A percentile compares a stretch with the other conserved stretches of the same genome.
Evolutionary conservation across 2,888 invertebrate species (phyloP).

Genomic region (Petrolisthes manimaculis): DNA sequence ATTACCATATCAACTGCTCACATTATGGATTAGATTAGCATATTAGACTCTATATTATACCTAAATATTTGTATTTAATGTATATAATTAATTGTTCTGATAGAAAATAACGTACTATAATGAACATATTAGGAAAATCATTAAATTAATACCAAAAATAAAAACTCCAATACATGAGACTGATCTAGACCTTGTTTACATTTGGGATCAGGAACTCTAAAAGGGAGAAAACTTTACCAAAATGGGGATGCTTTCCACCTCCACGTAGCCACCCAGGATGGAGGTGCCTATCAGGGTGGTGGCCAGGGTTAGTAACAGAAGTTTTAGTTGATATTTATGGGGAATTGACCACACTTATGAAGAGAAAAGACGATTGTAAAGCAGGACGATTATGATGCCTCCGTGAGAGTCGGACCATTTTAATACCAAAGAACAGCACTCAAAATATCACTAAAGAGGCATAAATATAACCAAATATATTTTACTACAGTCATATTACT

Average conservation of each 20-base stretch:
- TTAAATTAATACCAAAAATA: background rate
- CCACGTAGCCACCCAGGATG: background rate
- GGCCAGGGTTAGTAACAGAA: conserved; percentile 28
- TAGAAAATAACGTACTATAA: background rate
- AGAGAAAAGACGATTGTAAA: background rate
- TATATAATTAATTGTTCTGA: too few species aligned
- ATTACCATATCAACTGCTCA: too few species aligned
- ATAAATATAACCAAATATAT: too few species aligned
- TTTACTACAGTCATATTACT: too few species aligned
- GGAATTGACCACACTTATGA: background rate
- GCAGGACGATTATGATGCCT: too few species aligned
- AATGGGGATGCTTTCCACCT: background rate
- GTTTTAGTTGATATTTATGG: too few species aligned
- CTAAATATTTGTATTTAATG: too few species aligned
- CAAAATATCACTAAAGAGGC: too few species aligned
- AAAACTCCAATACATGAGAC: background rate
- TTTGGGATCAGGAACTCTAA: background rate
- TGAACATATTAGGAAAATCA: background rate
- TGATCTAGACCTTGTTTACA: conserved; percentile 16
- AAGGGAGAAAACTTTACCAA: background rate
- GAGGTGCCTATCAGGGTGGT: conserved; percentile 47
- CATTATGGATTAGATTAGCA: too few species aligned
- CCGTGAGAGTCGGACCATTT: too few species aligned
- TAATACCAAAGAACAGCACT: too few species aligned
- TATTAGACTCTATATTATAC: too few species aligned